Evolutionary conservation across 1,140 invertebrate species (phyloP), one percentile per base, ranked within the genome.

Genomic region (Adelges cooleyi): DNA sequence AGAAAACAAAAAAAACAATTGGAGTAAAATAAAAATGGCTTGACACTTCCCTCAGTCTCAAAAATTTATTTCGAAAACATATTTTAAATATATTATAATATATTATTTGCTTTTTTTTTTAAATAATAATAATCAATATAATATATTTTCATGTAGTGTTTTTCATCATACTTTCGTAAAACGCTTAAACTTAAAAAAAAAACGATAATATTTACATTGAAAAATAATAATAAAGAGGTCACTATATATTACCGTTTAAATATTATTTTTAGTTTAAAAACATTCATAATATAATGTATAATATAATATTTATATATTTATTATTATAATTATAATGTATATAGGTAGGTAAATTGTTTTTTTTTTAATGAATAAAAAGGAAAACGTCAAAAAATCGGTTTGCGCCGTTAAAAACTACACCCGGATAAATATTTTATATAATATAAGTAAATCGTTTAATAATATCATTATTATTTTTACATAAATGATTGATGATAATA

Each of bases 11-110:
- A 38, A n/a, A n/a, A n/a, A n/a, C n/a, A n/a, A n/a, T n/a, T 33
- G 11, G 11, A 33, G 11, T n/a, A 62, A 48, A 59, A 56, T 27
- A 56, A 56, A 48, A 62, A 62, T 48, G 56, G 56, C 56, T 62
- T 33, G 56, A 62, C 56, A 62, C 56, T 62, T 62, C 56, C 56
- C 42, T 62, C 56, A 62, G 56, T 62, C 56, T 62, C 56, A 62
- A 62, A 62, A 62, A 62, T 62, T 29, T 62, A 62, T 62, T 33
- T 29, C 54, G 40, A 56, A 56, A 59, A 54, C 29, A 54, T 17
- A 9, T 49, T 23, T 25, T 25, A 11, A 25, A 25, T 23, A 33
- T 52, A 33, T 52, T 36, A 42, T 25, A 25, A 15, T 42, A n/a
- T 10, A n/a, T 56, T 42, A 13, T 56, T 48, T 5, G 44, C 18